Evolutionary conservation across 2,888 invertebrate genomes (phyloP).

Genomic region (Linnaemya tessellans): DNA sequence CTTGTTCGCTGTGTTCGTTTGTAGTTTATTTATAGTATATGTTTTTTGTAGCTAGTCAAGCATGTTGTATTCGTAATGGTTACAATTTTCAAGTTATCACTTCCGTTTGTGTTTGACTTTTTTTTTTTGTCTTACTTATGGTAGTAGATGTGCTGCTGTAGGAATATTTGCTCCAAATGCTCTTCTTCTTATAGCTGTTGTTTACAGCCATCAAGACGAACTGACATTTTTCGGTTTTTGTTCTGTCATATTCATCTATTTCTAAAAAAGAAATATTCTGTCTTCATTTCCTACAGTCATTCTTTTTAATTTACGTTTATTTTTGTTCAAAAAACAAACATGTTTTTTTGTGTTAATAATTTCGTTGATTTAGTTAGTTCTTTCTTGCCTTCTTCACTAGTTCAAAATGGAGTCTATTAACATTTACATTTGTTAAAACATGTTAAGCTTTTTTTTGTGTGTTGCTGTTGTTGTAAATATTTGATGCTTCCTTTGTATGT

Average conservation of each 20-base stretch:
- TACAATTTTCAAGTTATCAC: constrained; percentile 62
- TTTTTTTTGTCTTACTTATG: neutral
- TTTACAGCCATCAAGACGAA: constrained; percentile 17
- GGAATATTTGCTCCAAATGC: neutral
- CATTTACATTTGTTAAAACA: constrained; percentile 43
- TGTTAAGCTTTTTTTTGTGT: constrained; percentile 5
- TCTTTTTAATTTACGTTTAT: constrained; percentile 47
- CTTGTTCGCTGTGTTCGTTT: neutral
- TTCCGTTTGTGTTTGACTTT: constrained; percentile 46
- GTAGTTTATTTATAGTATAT: too few relatives aligned
- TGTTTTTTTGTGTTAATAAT: constrained; percentile 22
- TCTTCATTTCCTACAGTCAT: constrained; percentile 36
- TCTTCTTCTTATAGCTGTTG: neutral
- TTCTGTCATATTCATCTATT: neutral
- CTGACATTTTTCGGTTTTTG: neutral
- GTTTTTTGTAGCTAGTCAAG: constrained; percentile 15
- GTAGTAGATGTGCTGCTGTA: neutral
- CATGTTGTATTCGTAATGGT: constrained; percentile 50
- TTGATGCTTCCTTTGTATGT: neutral
- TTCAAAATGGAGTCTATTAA: constrained; percentile 21
- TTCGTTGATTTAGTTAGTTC: constrained; percentile 29
- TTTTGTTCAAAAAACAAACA: neutral
- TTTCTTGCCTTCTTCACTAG: neutral
- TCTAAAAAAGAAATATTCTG: neutral
- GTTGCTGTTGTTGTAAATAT: neutral